phyloP scores from a whole-genome alignment of 2,888 invertebrate species.

The Calliscelio sp. region DNA sequence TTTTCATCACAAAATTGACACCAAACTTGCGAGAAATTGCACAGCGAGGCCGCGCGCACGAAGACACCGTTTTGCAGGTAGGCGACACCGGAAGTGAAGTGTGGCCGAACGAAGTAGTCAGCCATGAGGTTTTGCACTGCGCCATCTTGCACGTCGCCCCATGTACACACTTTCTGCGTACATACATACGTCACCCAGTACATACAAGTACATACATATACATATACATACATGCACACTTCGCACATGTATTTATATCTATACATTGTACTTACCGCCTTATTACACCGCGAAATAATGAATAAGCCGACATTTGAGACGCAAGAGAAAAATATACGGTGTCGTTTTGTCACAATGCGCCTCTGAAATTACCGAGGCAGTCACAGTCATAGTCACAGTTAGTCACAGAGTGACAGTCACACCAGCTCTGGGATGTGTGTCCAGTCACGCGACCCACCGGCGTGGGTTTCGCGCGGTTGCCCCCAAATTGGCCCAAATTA shows the following conservation, averaged over 20 bases:
- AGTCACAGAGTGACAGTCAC: constrained; percentile 78
- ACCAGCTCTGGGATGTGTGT: constrained; percentile 73
- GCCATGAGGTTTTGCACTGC: constrained; percentile 73
- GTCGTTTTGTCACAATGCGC: constrained; percentile 77
- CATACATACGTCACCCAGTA: background rate
- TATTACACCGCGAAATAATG: constrained; percentile 77
- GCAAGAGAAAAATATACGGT: constrained; percentile 75
- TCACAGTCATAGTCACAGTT: constrained; percentile 76
- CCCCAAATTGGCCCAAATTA: constrained; percentile 85
- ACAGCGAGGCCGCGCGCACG: background rate
- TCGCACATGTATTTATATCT: constrained; percentile 67
- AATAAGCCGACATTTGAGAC: constrained; percentile 74
- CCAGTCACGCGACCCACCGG: constrained; percentile 75
- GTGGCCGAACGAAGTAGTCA: constrained; percentile 69
- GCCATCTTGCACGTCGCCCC: constrained; percentile 53
- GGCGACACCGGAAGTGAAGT: constrained; percentile 67
- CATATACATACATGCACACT: no score
- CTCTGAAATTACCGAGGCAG: constrained; percentile 72
- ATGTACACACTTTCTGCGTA: constrained; percentile 44
- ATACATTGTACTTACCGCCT: constrained; percentile 75
- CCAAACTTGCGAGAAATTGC: constrained; percentile 5
- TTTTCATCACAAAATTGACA: no score
- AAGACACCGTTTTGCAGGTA: constrained; percentile 22
- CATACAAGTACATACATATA: constrained; percentile 21
- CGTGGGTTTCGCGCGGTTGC: constrained; percentile 85